These are phyloP conservation scores for Calameuta idolon DNA, from an alignment of 2,888 invertebrate species.

Conservation along the genomic window DNA sequence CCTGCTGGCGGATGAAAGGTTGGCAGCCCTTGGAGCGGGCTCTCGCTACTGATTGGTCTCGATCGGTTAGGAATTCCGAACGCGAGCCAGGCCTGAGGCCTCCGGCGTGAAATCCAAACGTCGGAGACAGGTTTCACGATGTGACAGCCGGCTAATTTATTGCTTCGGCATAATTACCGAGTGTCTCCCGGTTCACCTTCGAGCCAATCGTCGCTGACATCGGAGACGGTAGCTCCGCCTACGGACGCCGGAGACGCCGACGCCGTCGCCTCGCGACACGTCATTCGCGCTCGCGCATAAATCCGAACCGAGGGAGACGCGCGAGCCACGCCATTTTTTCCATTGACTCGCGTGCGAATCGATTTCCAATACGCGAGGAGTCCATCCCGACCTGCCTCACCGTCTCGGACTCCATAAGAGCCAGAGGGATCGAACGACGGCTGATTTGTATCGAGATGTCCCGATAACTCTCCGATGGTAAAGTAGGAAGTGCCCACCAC, in stretches of 20 bases:
- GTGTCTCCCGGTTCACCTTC: conserved; percentile 25
- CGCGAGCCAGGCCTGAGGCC: not conserved
- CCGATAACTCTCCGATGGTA: conserved; percentile 19
- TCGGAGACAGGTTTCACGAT: conserved; percentile 53
- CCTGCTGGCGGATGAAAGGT: not conserved
- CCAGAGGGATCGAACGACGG: not conserved
- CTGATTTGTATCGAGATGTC: conserved; percentile 19
- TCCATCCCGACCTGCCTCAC: not conserved
- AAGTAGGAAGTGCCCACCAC: conserved; percentile 15
- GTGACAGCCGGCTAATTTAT: conserved; percentile 58
- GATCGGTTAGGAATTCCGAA: not conserved
- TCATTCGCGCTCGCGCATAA: conserved; percentile 1
- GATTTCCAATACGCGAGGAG: not conserved
- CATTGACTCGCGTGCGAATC: not conserved
- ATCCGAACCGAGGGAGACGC: conserved; percentile 5
- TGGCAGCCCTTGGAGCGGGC: not conserved
- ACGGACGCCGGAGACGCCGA: conserved; percentile 11
- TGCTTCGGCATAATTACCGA: conserved; percentile 53
- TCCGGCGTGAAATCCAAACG: conserved; percentile 3
- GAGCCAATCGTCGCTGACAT: conserved; percentile 34
- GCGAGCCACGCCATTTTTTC: not conserved
- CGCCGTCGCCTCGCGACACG: not conserved
- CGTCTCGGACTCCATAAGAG: not conserved
- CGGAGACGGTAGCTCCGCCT: conserved; percentile 27
- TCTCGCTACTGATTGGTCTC: too few species aligned